Percentiles rank a stretch among this genome's conserved stretches.
phyloP scores from a whole-genome alignment of 2,113 vertebrate genomes.

The Trogon melanurus region DNA sequence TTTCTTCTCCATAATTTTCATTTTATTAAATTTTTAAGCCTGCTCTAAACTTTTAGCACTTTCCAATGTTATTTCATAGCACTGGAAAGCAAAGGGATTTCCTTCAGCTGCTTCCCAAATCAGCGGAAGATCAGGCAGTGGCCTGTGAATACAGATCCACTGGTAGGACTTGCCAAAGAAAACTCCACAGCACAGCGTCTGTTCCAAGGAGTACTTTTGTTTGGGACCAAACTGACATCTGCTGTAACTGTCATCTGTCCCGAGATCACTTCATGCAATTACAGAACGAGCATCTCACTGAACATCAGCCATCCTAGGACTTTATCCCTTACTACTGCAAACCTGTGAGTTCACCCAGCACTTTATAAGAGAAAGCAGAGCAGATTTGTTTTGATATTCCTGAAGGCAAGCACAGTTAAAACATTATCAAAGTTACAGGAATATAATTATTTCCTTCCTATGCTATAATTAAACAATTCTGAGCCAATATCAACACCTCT shows the following conservation, averaged over 20 bases:
- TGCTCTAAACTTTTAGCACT: neutral
- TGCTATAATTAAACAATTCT: neutral
- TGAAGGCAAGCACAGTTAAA: neutral
- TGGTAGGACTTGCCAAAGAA: neutral
- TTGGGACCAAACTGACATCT: neutral
- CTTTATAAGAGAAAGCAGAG: neutral
- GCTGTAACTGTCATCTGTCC: neutral
- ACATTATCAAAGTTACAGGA: rapidly evolving
- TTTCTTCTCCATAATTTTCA: neutral
- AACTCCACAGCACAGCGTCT: neutral
- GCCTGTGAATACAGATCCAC: neutral
- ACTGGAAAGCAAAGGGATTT: neutral
- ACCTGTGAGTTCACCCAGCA: neutral
- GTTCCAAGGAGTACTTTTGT: neutral
- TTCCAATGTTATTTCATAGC: neutral
- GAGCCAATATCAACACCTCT: neutral
- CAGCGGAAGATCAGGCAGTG: neutral
- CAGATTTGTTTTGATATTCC: neutral
- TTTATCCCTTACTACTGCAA: neutral
- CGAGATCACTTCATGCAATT: rapidly evolving
- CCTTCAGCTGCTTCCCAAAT: neutral
- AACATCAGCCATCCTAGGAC: neutral
- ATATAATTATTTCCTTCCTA: neutral
- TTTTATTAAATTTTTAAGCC: neutral
- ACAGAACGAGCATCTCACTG: rapidly evolving